These are phyloP conservation scores for Pterobdella sp. DNA, from an alignment of 2,888 invertebrate genomes.

Conservation along the genomic window DNA sequence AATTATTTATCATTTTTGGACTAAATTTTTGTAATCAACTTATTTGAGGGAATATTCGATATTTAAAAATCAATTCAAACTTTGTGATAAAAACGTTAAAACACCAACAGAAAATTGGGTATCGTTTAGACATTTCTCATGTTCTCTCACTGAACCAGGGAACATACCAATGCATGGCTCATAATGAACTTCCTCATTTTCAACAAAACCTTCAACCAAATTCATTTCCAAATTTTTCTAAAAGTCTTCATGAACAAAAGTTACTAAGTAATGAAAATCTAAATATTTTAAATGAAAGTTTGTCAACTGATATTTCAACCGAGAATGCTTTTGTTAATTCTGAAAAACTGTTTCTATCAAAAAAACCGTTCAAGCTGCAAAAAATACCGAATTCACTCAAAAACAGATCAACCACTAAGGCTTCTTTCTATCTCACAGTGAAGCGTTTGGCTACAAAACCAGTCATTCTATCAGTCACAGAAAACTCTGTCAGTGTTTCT, in stretches of 20 bases:
- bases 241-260: not conserved
- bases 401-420: constrained; percentile 27
- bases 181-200: not conserved
- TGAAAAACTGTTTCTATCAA: too few relatives aligned
- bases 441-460: constrained; percentile 33
- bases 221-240: not conserved
- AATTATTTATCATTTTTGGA: not conserved
- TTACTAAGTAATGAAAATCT: too few relatives aligned
- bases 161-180: not conserved
- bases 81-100: too few relatives aligned
- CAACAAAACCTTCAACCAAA: not conserved
- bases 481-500: constrained; percentile 36
- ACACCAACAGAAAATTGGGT: too few relatives aligned
- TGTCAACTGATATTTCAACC: too few relatives aligned
- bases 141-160: not conserved
- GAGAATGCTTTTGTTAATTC: too few relatives aligned
- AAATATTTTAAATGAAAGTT: too few relatives aligned
- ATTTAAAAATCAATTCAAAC: not conserved
- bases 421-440: constrained; percentile 31
- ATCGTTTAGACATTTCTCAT: not conserved
- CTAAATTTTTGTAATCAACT: not conserved
- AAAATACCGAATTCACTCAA: too few relatives aligned
- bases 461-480: constrained; percentile 34
- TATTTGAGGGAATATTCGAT: not conserved
- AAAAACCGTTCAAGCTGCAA: too few relatives aligned